Percentiles rank a stretch among this genome's conserved stretches.
Conservation (phyloP, 2,888 invertebrate species). For the Melanargia galathea region DNA sequence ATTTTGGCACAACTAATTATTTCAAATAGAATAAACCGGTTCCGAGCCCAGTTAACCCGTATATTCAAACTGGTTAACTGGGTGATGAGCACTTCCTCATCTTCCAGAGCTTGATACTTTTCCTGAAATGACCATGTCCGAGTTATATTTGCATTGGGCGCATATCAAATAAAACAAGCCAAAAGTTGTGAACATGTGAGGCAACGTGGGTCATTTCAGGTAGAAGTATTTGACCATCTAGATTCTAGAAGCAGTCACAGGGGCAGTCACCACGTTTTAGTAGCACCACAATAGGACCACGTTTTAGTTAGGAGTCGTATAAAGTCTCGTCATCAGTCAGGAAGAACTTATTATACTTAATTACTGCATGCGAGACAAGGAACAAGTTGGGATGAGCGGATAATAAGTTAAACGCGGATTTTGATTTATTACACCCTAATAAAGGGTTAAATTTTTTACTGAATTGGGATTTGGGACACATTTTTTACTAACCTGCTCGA, state of each 20-base stretch:
- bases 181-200: no score
- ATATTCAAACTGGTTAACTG: no score
- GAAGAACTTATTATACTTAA: neutral
- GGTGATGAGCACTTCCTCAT: neutral
- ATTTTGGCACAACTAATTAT: neutral
- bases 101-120: neutral
- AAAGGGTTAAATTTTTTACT: no score
- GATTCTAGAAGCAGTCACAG: neutral
- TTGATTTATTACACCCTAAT: no score
- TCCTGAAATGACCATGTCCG: neutral
- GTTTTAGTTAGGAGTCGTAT: neutral
- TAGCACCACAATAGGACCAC: neutral
- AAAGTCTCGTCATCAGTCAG: neutral
- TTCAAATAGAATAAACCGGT: neutral
- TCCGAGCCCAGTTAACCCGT: neutral
- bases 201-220: no score
- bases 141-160: neutral
- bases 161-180: neutral
- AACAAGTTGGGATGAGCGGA: slow-evolving; percentile 4
- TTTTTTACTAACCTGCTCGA: no score
- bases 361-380: neutral
- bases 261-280: neutral
- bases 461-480: no score
- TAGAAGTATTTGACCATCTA: neutral
- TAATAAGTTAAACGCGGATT: slow-evolving; percentile 1